Percentiles rank a stretch among this genome's conserved stretches.
Conservation (phyloP, 2,797 vertebrate genomes). For the Amphiprion clarkii region DNA sequence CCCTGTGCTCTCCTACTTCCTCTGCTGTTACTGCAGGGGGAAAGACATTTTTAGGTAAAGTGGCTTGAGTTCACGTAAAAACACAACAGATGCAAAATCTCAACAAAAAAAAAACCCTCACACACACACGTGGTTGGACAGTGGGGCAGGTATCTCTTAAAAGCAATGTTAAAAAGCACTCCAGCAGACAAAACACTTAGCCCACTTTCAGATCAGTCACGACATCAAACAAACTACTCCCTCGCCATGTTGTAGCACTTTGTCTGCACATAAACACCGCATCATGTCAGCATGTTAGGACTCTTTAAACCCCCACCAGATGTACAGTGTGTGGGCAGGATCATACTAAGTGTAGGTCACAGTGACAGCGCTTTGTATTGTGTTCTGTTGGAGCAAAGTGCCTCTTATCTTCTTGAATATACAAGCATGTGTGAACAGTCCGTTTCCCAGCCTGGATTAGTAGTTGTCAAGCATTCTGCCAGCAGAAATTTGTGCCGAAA, state of each 20-base stretch:
- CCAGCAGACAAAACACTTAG: constrained; percentile 52
- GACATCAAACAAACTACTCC: constrained; percentile 59
- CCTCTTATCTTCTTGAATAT: constrained; percentile 52
- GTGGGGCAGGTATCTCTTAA: constrained; percentile 40
- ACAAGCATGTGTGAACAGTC: constrained; percentile 42
- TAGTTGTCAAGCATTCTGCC: constrained; percentile 26
- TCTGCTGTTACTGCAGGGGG: constrained; percentile 31
- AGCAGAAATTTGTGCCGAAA: constrained; percentile 19
- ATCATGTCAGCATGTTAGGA: constrained; percentile 27
- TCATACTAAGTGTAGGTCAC: constrained; percentile 62
- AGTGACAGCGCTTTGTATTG: constrained; percentile 50
- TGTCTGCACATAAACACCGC: constrained; percentile 36
- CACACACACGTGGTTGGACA: not conserved
- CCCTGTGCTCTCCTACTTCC: constrained; percentile 17
- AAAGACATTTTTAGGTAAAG: constrained; percentile 33
- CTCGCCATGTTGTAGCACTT: constrained; percentile 39
- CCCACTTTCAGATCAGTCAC: constrained; percentile 70
- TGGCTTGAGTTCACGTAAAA: constrained; percentile 21
- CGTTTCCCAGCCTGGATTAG: constrained; percentile 50
- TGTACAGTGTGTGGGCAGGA: constrained; percentile 60
- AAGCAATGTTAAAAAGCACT: constrained; percentile 65
- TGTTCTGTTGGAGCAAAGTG: constrained; percentile 53
- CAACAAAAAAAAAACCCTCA: not conserved
- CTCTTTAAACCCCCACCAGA: constrained; percentile 43
- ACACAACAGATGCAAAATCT: constrained; percentile 19